Evolutionary conservation across 37 sponge, comb jelly and placozoan genomes (phyloP), one percentile per base, ranked within the genome.

Genomic region (Dysidea cf. avara): DNA sequence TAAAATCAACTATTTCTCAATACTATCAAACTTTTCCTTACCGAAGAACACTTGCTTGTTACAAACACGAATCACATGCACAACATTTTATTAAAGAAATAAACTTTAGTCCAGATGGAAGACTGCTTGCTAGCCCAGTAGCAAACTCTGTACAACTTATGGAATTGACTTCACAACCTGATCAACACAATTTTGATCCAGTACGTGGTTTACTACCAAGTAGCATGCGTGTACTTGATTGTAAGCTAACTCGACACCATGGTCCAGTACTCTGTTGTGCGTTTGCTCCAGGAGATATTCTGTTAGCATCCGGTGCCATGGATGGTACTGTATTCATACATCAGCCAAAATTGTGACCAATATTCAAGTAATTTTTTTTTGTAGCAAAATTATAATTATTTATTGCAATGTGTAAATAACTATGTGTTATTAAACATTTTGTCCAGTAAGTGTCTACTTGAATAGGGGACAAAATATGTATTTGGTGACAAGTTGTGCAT

Each of bases 81-180:
- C 7, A 43, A 0, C 71, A 86, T 29, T 55, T 46, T 51, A 81
- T 86, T 53, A 86, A 86, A 39, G 87, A 86, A 71, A 61, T 80
- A 3, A 66, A 28, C 21, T 80, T 80, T 25, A 80, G 81, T 31
- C 17, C 31, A 43, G 87, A 86, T 64, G 87, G 87, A 4, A 40
- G 65, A 24, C 35, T 86, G 0, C 29, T 86, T 13, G 87, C 80
- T 16, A 76, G 81, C 16, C 87, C 87, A 0, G 53, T 58, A 14
- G 2, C 69, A 26, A 53, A 64, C 0, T 57, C 70, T 21, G 72
- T 79, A 3, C 56, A 81, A 9, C 47, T 86, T 0, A 35, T 86
- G 18, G 59, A 81, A 22, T 32, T 75, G 9, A 76, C 80, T 55
- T 3, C 33, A 2, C 22, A 73, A 21, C 74, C 75, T 56, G 80